phyloP scores from a whole-genome alignment of 2,797 vertebrate species.

The Hipposideros larvatus region DNA sequence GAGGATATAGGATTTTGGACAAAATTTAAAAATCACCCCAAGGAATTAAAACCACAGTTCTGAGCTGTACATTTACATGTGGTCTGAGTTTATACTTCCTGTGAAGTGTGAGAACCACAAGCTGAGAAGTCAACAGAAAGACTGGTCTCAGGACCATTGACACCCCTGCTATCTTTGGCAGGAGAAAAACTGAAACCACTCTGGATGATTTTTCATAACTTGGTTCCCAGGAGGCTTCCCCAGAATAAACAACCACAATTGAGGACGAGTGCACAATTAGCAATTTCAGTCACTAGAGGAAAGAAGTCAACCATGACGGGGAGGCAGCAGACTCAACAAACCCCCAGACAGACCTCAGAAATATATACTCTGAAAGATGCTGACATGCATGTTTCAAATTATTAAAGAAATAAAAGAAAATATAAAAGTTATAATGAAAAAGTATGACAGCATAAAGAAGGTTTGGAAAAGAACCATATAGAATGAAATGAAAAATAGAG shows the following conservation, averaged over 20 bases:
- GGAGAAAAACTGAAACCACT: background rate
- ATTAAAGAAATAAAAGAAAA: background rate
- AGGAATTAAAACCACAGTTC: background rate
- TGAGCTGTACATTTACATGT: background rate
- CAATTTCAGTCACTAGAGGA: background rate
- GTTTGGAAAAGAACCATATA: constrained; percentile 3
- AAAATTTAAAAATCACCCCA: background rate
- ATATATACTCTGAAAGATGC: background rate
- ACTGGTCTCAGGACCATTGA: background rate
- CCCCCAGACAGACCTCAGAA: background rate
- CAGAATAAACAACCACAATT: background rate
- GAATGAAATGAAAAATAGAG: background rate
- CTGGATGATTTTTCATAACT: background rate
- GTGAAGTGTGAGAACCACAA: background rate
- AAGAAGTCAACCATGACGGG: background rate
- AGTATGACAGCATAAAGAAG: background rate
- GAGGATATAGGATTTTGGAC: background rate
- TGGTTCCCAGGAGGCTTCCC: background rate
- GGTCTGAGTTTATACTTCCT: background rate
- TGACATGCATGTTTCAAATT: background rate
- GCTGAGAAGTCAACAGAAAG: background rate
- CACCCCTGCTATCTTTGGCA: background rate
- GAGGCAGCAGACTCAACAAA: background rate
- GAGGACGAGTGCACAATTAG: background rate
- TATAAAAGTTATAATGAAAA: background rate